phyloP scores from a whole-genome alignment of 1,140 invertebrate genomes.

The Leptinotarsa defecta region DNA sequence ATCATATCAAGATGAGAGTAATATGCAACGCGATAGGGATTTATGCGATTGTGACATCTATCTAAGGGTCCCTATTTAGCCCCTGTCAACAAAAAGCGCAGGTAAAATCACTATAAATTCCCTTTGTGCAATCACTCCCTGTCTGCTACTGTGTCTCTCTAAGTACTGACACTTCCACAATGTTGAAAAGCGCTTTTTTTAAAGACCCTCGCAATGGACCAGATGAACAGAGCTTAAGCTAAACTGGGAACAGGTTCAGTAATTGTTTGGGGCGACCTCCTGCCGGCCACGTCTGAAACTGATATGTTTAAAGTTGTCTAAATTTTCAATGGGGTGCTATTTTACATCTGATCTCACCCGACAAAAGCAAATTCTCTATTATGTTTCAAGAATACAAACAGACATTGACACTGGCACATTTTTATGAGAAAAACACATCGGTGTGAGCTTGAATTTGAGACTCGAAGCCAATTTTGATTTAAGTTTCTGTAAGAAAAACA shows the following conservation, averaged over 20 bases:
- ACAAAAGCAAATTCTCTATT: constrained; percentile 44
- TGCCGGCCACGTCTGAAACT: constrained; percentile 38
- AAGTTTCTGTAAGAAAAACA: no score
- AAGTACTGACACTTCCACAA: constrained; percentile 51
- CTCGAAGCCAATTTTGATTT: constrained; percentile 12
- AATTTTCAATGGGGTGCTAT: constrained; percentile 38
- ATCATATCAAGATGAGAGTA: constrained; percentile 11
- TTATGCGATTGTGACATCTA: constrained; percentile 43
- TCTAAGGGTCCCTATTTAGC: constrained; percentile 34
- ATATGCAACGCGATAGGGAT: constrained; percentile 32
- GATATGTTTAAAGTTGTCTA: constrained; percentile 51
- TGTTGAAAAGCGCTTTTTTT: constrained; percentile 48
- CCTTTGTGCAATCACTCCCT: constrained; percentile 46
- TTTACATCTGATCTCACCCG: constrained; percentile 43
- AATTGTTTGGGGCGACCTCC: neutral
- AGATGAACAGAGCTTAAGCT: constrained; percentile 13
- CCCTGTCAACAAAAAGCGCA: constrained; percentile 46
- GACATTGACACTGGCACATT: constrained; percentile 46
- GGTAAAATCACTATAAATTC: constrained; percentile 48
- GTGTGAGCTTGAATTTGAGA: constrained; percentile 2
- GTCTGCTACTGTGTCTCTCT: constrained; percentile 45
- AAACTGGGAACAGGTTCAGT: neutral
- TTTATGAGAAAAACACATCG: neutral
- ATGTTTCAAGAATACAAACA: constrained; percentile 42
- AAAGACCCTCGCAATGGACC: constrained; percentile 37